Evolutionary conservation across 2,113 vertebrate species (phyloP).

Genomic region (Gnathonemus longibarbis): DNA sequence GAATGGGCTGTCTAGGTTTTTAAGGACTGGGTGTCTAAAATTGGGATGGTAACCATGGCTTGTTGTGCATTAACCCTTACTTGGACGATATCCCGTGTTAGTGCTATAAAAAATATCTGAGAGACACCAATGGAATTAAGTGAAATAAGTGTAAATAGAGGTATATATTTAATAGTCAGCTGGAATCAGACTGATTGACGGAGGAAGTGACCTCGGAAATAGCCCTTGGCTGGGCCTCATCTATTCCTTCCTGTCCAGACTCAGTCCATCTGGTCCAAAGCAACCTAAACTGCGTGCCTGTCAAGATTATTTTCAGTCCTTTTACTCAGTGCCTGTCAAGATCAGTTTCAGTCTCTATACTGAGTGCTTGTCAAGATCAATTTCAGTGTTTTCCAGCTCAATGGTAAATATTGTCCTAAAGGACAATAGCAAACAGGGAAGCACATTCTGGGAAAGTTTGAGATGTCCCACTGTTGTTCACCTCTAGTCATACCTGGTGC

Average conservation of each 20-base stretch:
- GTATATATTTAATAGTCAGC: slow-evolving; percentile 17
- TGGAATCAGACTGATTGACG: slow-evolving; percentile 44
- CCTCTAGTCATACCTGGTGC: slow-evolving; percentile 40
- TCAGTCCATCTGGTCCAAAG: slow-evolving; percentile 44
- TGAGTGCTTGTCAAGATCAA: slow-evolving; percentile 20
- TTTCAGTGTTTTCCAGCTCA: slow-evolving; percentile 46
- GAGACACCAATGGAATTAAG: neutral
- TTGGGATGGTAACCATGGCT: neutral
- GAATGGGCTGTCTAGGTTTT: neutral
- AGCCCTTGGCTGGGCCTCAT: slow-evolving; percentile 46
- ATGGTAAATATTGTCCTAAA: slow-evolving; percentile 52
- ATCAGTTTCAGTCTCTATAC: slow-evolving; percentile 18
- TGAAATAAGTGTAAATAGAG: neutral
- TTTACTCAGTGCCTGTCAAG: slow-evolving; percentile 54
- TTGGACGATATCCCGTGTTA: neutral
- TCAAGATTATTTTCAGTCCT: slow-evolving; percentile 1
- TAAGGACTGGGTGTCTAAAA: neutral
- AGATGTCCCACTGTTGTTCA: slow-evolving; percentile 42
- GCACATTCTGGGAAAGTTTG: slow-evolving; percentile 24
- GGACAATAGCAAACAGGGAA: slow-evolving; percentile 42
- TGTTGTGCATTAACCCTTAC: neutral
- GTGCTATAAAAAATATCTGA: neutral
- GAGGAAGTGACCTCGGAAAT: slow-evolving; percentile 49
- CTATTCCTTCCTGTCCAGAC: slow-evolving; percentile 27
- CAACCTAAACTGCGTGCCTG: slow-evolving; percentile 21